Evolutionary conservation across 2,888 invertebrate species (phyloP).

Genomic region (Ptycholaimellus sp.): DNA sequence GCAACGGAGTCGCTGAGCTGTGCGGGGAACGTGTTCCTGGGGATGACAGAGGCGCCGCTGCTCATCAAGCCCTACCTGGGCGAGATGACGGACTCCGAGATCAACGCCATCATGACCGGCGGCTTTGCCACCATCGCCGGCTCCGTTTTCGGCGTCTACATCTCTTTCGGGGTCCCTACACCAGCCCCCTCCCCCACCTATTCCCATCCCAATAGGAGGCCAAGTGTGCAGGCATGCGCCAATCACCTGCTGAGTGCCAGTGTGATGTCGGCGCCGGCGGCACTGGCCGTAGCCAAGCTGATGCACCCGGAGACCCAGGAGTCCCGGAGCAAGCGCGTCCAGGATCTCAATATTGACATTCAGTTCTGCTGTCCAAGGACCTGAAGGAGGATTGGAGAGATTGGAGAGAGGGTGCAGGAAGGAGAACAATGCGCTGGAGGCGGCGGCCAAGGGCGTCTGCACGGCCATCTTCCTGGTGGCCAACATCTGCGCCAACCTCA

Average conservation of each 20-base stretch:
- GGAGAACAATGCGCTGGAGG: constrained; percentile 32
- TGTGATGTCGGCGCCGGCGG: constrained; percentile 85
- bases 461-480: constrained; percentile 51
- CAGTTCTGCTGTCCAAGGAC: no score
- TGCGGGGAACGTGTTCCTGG: constrained; percentile 75
- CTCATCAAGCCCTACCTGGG: constrained; percentile 61
- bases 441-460: background rate
- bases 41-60: constrained; percentile 56
- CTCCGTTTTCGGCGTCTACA: constrained; percentile 70
- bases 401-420: no score
- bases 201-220: background rate
- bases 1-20: constrained; percentile 79
- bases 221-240: constrained; percentile 33
- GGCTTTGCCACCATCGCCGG: constrained; percentile 87
- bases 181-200: constrained; percentile 13
- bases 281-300: constrained; percentile 64
- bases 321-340: constrained; percentile 43
- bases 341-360: constrained; percentile 41
- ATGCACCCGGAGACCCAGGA: constrained; percentile 69
- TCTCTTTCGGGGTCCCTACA: constrained; percentile 43
- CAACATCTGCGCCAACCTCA: constrained; percentile 62
- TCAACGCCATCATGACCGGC: constrained; percentile 73
- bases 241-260: constrained; percentile 69
- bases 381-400: no score
- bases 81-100: constrained; percentile 62